Base-by-base conservation (phyloP, 2,113 vertebrate species). In the Guaruba guarouba region DNA sequence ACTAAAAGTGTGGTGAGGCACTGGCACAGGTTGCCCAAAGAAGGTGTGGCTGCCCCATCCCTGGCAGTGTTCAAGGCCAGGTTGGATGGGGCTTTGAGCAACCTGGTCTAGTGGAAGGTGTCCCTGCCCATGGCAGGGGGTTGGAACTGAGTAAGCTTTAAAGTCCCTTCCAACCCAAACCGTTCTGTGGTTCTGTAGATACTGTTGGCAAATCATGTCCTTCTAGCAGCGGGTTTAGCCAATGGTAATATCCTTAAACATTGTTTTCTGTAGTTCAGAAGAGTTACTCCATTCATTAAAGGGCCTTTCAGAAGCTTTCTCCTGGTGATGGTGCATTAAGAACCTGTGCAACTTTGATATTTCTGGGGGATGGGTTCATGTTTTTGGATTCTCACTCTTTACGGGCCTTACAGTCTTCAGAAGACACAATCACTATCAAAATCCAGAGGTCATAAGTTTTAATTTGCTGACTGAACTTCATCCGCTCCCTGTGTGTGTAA, bases 401-500 rank as follows among this genome's bases (percentile, higher is more conserved):
- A 33, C 0, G 0, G 7, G 7, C 22, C 92, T 88, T 51, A 27
- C 19, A 37, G 18, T 79, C 80, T 92, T 92, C 66, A 66, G 31
- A 85, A 79, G 23, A 37, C 17, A 18, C 6, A 89, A 48, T 31
- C 20, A 57, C 6, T 80, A 64, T 44, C 39, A 85, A 82, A 80
- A 54, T 80, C 37, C n/a, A 82, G 39, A 4, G 1, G 7, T 87
- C 75, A 11, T 13, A 55, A 49, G 46, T 92, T 80, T 49, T 62
- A 49, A 80, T 88, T 52, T 87, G 15, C 9, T 37, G 52, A 0
- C 15, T 67, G 43, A 84, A 76, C 24, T 85, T 84, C 10, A 9
- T 74, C 48, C 0, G 0, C 20, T 68, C 88, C 29, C 33, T 0
- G 0, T 67, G 29, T 55, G 31, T 2, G 0, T 71, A n/a, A 82